Evolutionary conservation across 1,140 invertebrate species (phyloP).

Genomic region (Euborellia annulipes): DNA sequence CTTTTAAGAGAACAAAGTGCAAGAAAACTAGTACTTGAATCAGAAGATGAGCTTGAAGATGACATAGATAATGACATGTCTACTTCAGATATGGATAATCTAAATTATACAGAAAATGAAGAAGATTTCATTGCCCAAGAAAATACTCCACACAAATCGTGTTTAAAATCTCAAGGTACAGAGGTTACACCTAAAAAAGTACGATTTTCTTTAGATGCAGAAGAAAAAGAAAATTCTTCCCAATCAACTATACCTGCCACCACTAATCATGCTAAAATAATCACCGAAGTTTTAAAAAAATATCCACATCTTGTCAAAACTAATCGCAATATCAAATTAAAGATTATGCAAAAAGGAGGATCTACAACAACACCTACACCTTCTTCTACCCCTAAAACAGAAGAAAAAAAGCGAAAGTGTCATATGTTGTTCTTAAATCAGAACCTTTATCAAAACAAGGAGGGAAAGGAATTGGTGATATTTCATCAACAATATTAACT

Average conservation of each 20-base stretch:
- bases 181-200: conserved; percentile 26
- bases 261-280: conserved; percentile 62
- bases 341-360: conserved; percentile 51
- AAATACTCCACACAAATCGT: conserved; percentile 20
- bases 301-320: conserved; percentile 73
- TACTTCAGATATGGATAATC: neutral
- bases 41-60: conserved; percentile 7
- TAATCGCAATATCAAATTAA: conserved; percentile 72
- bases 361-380: conserved; percentile 8
- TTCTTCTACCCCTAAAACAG: conserved; percentile 8
- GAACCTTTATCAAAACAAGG: conserved; percentile 16
- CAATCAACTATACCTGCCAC: conserved; percentile 27
- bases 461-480: no score
- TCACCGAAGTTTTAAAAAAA: conserved; percentile 69
- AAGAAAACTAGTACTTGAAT: neutral
- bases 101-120: no score
- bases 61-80: neutral
- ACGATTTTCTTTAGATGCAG: conserved; percentile 31
- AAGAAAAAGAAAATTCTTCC: conserved; percentile 28
- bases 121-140: conserved; percentile 9
- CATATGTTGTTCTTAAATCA: conserved; percentile 35
- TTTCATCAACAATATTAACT: neutral
- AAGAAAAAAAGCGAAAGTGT: conserved; percentile 25
- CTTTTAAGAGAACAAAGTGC: neutral
- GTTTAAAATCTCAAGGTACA: conserved; percentile 16